Evolutionary conservation across 2,888 invertebrate species (phyloP).

Genomic region (Amphipyra tragopoginis): DNA sequence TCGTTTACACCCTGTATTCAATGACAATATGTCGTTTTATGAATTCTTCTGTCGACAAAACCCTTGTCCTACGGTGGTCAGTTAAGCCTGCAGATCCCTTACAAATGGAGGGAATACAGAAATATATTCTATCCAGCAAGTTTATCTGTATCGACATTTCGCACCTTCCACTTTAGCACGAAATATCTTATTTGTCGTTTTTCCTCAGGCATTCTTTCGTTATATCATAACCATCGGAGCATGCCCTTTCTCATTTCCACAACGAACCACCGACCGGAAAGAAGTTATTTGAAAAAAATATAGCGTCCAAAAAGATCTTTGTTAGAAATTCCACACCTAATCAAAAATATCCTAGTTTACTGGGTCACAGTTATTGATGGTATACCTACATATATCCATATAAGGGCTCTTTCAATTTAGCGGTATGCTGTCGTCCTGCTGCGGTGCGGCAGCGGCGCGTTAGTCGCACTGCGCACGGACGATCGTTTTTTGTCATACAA

Average conservation of each 20-base stretch:
- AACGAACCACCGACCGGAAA: constrained; percentile 22
- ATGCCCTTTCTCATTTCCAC: constrained; percentile 49
- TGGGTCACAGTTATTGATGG: neutral
- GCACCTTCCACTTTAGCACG: constrained; percentile 21
- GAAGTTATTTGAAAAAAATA: constrained; percentile 20
- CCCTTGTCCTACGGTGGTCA: no score
- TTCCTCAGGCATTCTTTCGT: constrained; percentile 39
- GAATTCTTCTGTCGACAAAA: no score
- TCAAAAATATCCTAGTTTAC: constrained; percentile 12
- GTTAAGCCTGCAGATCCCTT: neutral
- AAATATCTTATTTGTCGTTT: constrained; percentile 27
- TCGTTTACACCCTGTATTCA: no score
- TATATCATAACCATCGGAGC: constrained; percentile 44
- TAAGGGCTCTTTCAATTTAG: no score
- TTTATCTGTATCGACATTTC: constrained; percentile 6
- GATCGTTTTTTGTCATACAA: no score
- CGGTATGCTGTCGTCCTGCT: no score
- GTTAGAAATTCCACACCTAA: constrained; percentile 9
- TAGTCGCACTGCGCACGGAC: no score
- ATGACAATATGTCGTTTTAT: no score
- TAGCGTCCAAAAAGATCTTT: constrained; percentile 22
- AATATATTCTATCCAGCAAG: neutral
- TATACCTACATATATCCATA: no score
- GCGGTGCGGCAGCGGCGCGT: no score
- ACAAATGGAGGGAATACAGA: neutral